Base-by-base conservation (phyloP, 2,888 invertebrate species). In the Drosophila flavopinicola region DNA sequence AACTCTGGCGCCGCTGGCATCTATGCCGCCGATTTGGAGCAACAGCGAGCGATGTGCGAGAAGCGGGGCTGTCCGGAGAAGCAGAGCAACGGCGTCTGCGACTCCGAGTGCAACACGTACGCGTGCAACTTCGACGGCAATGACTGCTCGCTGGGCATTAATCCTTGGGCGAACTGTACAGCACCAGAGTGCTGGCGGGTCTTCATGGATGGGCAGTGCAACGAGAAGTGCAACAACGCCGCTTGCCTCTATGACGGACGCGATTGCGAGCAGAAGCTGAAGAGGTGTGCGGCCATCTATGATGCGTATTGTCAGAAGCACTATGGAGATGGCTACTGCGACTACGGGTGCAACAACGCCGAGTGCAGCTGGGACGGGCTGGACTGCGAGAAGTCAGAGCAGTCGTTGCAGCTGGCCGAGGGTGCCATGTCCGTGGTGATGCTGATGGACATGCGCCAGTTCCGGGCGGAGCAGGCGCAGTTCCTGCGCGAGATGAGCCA, bases 301-400 rank as follows among this genome's bases (percentile, higher is more conserved):
- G 97, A 98, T 72, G 95, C 95, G 0, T 99, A 98, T 89, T 99
- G 99, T 85, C 94, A 95, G 82, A 95, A 95, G 78, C 96, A 98
- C 87, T 99, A 98, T 87, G 97, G 95, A 2, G 97, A 99, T 88
- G 98, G 98, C 0, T 93, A 95, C 74, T 99, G 99, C 88, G 98
- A 99, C 90, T 95, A 96, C 67, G 98, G 98, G 0, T 99, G 99
- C 90, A 98, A 99, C 91, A 98, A 96, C 84, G 96, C 95, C 3
- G 99, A 97, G 85, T 99, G 99, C 91, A 97, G 97, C 88, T 99
- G 98, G 98, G 99, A 99, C 85, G 99, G 99, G 1, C 92, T 98
- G 58, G 99, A 99, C 89, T 99, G 99, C 85, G 97, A 97, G 85
- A 93, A 93, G 6, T 82, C 85, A 30, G 91, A 92, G 1, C 94